A percentile compares a stretch with the other conserved stretches of the same genome.
These are phyloP conservation scores for Theristicus caerulescens DNA, from an alignment of 2,113 vertebrate genomes.

Conservation along the genomic window DNA sequence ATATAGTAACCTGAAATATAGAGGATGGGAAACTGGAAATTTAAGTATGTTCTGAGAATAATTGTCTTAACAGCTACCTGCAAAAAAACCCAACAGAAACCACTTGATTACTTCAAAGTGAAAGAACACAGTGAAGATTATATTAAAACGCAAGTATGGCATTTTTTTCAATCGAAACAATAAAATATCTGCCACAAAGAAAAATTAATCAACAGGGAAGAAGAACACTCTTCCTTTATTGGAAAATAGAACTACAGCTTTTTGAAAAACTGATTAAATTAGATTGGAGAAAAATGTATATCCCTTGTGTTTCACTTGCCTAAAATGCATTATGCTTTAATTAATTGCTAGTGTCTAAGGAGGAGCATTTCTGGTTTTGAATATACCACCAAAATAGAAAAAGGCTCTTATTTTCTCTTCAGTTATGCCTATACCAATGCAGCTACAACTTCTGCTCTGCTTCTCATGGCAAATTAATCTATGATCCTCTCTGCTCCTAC, in stretches of 20 bases:
- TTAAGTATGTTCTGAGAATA: background rate
- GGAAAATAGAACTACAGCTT: background rate
- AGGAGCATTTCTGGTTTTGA: background rate
- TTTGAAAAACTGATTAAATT: background rate
- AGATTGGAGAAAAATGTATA: background rate
- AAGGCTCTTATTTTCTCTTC: background rate
- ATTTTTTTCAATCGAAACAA: background rate
- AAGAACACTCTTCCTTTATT: background rate
- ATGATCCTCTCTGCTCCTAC: background rate
- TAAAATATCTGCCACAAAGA: background rate
- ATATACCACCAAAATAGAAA: background rate
- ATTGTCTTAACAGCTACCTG: background rate
- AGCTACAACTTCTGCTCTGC: background rate
- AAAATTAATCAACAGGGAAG: background rate
- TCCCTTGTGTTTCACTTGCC: background rate
- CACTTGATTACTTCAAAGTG: background rate
- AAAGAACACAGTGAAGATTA: background rate
- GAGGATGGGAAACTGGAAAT: background rate
- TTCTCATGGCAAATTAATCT: background rate
- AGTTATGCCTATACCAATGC: background rate
- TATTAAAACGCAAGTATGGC: background rate
- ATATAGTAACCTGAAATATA: background rate
- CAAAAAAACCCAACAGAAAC: background rate
- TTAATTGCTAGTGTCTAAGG: background rate
- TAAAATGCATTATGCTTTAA: background rate